A percentile compares a stretch with the other conserved stretches of the same genome.
These are phyloP conservation scores for Nasua narica DNA, from an alignment of 2,797 vertebrate species.

Conservation along the genomic window DNA sequence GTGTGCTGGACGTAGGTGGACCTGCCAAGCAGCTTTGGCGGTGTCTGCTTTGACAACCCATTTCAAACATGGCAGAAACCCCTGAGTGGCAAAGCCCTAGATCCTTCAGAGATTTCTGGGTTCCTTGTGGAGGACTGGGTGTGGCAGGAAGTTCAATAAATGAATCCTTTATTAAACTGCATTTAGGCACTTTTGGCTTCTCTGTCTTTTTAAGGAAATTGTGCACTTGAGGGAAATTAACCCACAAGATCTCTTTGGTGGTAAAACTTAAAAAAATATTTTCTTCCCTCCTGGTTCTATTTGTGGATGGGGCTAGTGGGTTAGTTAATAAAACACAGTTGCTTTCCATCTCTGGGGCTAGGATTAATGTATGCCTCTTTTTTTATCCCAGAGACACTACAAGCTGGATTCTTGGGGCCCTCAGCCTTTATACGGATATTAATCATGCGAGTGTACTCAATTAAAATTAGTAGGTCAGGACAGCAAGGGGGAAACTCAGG, in stretches of 20 bases:
- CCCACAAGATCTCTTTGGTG: background rate
- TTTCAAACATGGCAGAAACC: background rate
- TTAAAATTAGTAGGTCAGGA: background rate
- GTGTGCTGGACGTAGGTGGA: fast-evolving
- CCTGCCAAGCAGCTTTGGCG: background rate
- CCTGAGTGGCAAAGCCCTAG: background rate
- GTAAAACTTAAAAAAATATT: background rate
- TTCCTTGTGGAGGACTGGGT: background rate
- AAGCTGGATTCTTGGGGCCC: background rate
- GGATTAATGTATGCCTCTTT: background rate
- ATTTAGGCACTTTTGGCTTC: background rate
- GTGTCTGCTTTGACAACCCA: background rate
- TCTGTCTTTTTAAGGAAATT: background rate
- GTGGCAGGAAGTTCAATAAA: background rate
- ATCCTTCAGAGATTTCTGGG: background rate
- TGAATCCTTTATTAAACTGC: background rate
- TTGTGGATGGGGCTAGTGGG: background rate
- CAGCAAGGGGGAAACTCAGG: background rate
- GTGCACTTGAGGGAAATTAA: background rate
- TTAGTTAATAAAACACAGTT: slow-evolving; percentile 4
- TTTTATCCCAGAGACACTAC: slow-evolving; percentile 34
- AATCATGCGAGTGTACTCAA: background rate
- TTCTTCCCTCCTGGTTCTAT: background rate
- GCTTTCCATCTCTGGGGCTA: background rate
- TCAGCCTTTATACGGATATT: background rate